Evolutionary conservation across 2,797 vertebrate genomes (phyloP).

Genomic region (Siniperca obscura): DNA sequence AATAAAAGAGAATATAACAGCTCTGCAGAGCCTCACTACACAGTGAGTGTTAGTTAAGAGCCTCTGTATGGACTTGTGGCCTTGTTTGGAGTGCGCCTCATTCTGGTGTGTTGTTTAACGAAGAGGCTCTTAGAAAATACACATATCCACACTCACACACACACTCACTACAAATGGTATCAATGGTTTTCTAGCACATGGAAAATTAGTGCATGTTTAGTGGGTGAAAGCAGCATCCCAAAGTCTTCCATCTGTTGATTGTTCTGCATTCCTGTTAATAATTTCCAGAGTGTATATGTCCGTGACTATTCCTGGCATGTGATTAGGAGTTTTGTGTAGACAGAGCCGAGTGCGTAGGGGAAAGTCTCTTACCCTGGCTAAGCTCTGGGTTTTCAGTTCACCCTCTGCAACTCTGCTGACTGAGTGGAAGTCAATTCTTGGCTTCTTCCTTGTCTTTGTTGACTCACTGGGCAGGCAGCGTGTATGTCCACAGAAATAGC

Average conservation of each 20-base stretch:
- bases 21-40: constrained; percentile 65
- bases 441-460: constrained; percentile 68
- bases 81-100: constrained; percentile 78
- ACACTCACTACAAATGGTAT: constrained; percentile 58
- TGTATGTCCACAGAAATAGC: constrained; percentile 72
- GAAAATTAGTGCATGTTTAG: constrained; percentile 62
- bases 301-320: constrained; percentile 62
- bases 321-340: constrained; percentile 62
- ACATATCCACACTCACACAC: constrained; percentile 41
- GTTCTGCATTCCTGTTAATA: constrained; percentile 59
- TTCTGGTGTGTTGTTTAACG: constrained; percentile 72
- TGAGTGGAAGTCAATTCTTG: constrained; percentile 67
- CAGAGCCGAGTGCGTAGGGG: constrained; percentile 54
- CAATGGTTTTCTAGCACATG: constrained; percentile 64
- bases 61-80: constrained; percentile 75
- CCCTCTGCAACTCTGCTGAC: constrained; percentile 66
- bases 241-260: constrained; percentile 69
- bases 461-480: constrained; percentile 64
- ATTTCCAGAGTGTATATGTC: constrained; percentile 62
- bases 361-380: constrained; percentile 66
- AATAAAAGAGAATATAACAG: constrained; percentile 78
- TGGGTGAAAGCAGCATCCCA: constrained; percentile 59
- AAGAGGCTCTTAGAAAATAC: constrained; percentile 71
- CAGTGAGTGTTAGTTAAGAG: constrained; percentile 72
- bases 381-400: constrained; percentile 63